phyloP scores from a whole-genome alignment of 1,140 invertebrate species.

The Macrotrachela quadricornifera region DNA sequence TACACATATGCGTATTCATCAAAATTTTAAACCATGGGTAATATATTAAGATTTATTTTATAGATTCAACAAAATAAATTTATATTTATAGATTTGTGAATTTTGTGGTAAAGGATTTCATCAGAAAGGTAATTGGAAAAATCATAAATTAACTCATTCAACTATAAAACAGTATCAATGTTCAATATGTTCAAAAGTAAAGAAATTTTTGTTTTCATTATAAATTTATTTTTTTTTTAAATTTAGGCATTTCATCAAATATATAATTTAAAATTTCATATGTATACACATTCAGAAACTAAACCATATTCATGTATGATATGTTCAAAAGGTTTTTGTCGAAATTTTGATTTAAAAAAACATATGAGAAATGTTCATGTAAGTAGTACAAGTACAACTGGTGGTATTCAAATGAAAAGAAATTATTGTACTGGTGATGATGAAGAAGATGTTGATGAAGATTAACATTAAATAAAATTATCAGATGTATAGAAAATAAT shows the following conservation, averaged over 20 bases:
- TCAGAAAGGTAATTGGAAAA: constrained; percentile 95
- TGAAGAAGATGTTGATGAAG: no score
- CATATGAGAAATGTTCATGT: constrained; percentile 77
- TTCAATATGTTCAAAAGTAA: no score
- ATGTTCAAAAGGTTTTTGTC: constrained; percentile 89
- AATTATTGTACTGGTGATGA: no score
- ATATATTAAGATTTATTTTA: no score
- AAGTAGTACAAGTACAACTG: no score
- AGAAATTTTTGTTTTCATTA: no score
- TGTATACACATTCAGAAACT: constrained; percentile 94
- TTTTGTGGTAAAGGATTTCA: constrained; percentile 80
- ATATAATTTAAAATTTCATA: constrained; percentile 95
- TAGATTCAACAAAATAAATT: no score
- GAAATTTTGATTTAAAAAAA: constrained; percentile 97
- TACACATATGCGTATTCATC: constrained; percentile 85
- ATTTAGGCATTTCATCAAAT: constrained; percentile 77
- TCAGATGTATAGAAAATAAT: no score
- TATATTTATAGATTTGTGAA: constrained; percentile 45
- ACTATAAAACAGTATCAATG: no score
- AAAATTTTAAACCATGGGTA: constrained; percentile 60
- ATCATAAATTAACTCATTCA: constrained; percentile 82
- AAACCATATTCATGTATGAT: constrained; percentile 81
- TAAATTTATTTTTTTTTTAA: no score
- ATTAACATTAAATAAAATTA: no score
- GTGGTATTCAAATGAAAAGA: no score